Evolutionary conservation across 2,888 invertebrate genomes (phyloP), one percentile per base, ranked within the genome.

Genomic region (Pristionchus entomophagus): DNA sequence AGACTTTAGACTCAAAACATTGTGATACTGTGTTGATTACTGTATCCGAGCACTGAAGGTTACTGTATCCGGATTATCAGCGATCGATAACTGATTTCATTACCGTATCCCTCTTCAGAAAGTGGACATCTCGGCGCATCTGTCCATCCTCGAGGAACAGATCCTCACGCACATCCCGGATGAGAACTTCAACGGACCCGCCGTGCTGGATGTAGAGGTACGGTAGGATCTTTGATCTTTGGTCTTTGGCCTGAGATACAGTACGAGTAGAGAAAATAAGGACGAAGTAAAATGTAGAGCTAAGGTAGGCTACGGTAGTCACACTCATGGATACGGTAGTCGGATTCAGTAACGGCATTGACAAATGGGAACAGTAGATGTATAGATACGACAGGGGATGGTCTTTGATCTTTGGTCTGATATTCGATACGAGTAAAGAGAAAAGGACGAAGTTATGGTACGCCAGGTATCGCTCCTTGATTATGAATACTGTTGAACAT

Each of bases 181-280:
- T 59, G 87, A 87, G 53, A 51, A 87, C 45, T 90, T 88, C 78
- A 78, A 82, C 45, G 90, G 90, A 29, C 87, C 89, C 22, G 90
- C 88, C 6, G 87, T 90, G 14, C 62, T 90, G 49, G 90, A 90
- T 82, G 87, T 90, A 45, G 89, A 69, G 84, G 49, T 45, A 77
- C 77, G n/a, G 77, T 77, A 77, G 45, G 45, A 14, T n/a, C n/a
- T n/a, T n/a, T n/a, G n/a, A n/a, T 14, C n/a, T 19, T 6, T 53
- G 53, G 53, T 3, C 17, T 19, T 19, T 56, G 8, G 56, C 8
- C n/a, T n/a, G n/a, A n/a, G n/a, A 45, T 45, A 45, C 45, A 45
- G 45, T 45, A 45, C 8, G 45, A 6, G 45, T 45, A 45, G 8
- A 14, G 45, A 10, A 45, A 6, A 10, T 45, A 45, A 6, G 14